Evolutionary conservation across 2,113 vertebrate genomes (phyloP).

Genomic region (Tragelaphus strepsiceros): DNA sequence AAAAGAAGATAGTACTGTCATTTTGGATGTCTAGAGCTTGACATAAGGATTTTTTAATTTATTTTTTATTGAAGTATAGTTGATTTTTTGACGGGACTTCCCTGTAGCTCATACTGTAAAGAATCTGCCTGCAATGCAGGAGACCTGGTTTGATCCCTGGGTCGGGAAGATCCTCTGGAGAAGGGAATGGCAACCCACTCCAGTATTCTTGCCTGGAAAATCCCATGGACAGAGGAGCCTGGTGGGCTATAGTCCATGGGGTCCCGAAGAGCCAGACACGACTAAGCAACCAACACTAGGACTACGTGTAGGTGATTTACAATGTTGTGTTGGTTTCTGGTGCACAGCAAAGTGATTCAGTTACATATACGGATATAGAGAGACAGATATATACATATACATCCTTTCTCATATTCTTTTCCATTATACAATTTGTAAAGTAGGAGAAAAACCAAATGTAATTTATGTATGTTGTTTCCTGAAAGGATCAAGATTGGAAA

Average conservation of each 20-base stretch:
- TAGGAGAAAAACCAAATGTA: conserved; percentile 3
- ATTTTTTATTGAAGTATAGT: neutral
- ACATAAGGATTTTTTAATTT: neutral
- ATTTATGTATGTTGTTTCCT: conserved; percentile 53
- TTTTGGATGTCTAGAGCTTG: neutral
- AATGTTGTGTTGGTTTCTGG: neutral
- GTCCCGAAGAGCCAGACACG: neutral
- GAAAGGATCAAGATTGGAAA: conserved; percentile 96
- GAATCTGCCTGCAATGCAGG: neutral
- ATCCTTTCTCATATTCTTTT: neutral
- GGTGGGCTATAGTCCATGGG: neutral
- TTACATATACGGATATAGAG: neutral
- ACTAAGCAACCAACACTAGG: neutral
- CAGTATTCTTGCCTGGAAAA: neutral
- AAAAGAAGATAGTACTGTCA: neutral
- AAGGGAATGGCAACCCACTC: neutral
- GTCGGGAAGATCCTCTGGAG: neutral
- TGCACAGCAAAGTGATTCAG: neutral
- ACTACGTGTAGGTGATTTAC: neutral
- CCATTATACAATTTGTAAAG: neutral
- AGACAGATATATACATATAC: neutral
- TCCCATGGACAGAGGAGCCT: neutral
- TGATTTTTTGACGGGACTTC: neutral
- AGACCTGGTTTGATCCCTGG: neutral
- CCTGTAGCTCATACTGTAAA: neutral